Base-by-base conservation (phyloP, 2,797 vertebrate species). In the Apogon hyalosoma region DNA sequence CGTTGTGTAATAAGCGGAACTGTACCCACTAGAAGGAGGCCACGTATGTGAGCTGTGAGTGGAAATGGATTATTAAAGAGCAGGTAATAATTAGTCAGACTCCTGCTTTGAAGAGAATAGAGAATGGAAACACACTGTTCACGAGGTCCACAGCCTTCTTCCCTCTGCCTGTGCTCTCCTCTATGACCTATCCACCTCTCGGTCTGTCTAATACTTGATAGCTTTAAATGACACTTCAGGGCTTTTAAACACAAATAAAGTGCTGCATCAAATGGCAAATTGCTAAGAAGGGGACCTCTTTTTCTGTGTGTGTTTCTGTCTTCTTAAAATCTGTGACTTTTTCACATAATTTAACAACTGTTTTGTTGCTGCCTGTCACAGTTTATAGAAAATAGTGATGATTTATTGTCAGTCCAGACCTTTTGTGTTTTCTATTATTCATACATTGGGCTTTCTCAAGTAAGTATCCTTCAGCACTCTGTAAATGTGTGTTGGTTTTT, bases 81-180 rank as follows among this genome's bases (percentile, higher is more conserved):
- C 7, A 57, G 47, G 36, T 67, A 63, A 61, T 80, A 75, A 84
- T 79, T 67, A 78, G 43, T 78, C 61, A 38, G 36, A 56, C 45
- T 56, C 43, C 54, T 53, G 65, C 54, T 12, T 41, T 40, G 15
- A 39, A 76, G 53, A 50, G 58, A 46, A 58, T 52, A 66, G 16
- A 2, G 8, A 48, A 63, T 46, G 4, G 52, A 69, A 71, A 53
- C 38, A 31, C 33, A 6, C 54, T 54, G 15, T 67, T 75, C n/a
- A 76, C 65, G 61, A 52, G 49, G 42, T 73, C 38, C 49, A 28
- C 58, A 43, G 43, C 31, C 21, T 42, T 75, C 19, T 18, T 48
- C 47, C 49, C 36, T 53, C 51, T 31, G 42, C 18, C 52, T 11
- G 14, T 73, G 55, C 41, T 65, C 56, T 51, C 13, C 33, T 1